A percentile compares a stretch with the other conserved stretches of the same genome.
These are phyloP conservation scores for Metopia argyrocephala DNA, from an alignment of 2,888 invertebrate genomes.

Conservation along the genomic window DNA sequence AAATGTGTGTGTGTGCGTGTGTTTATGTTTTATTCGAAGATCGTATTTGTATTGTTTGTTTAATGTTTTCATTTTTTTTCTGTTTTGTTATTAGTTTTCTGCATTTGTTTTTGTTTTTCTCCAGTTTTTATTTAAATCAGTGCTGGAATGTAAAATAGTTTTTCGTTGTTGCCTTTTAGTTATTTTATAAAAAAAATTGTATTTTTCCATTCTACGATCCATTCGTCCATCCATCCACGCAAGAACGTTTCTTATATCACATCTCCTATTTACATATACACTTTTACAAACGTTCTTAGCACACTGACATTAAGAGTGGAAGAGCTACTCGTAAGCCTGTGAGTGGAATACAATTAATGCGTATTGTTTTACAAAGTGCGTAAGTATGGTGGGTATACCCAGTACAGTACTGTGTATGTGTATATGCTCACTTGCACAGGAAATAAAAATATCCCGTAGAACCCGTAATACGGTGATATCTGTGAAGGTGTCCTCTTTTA, in stretches of 20 bases:
- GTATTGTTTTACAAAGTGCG: slow-evolving; percentile 60
- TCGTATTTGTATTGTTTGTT: not conserved
- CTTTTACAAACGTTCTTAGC: not conserved
- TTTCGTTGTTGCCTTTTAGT: slow-evolving; percentile 55
- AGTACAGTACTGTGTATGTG: slow-evolving; percentile 4
- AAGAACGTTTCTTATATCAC: not conserved
- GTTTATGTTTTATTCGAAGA: not conserved
- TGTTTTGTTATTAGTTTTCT: slow-evolving; percentile 22
- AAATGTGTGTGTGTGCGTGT: slow-evolving; percentile 35
- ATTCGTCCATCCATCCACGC: slow-evolving; percentile 54
- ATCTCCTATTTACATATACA: not conserved
- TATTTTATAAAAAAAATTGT: slow-evolving; percentile 34
- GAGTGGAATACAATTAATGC: slow-evolving; percentile 58
- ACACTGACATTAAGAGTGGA: not conserved
- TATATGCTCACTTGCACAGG: not conserved
- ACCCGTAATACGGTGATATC: too few relatives aligned
- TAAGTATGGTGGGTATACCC: slow-evolving; percentile 43
- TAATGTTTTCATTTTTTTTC: slow-evolving; percentile 20
- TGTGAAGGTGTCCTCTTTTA: too few relatives aligned
- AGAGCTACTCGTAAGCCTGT: not conserved
- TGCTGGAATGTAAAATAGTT: slow-evolving; percentile 63
- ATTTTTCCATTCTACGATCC: slow-evolving; percentile 43
- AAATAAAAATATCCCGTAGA: too few relatives aligned
- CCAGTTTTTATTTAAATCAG: slow-evolving; percentile 41
- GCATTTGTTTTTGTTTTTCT: slow-evolving; percentile 14